A percentile compares a stretch with the other conserved stretches of the same genome.
Evolutionary conservation across 2,888 invertebrate genomes (phyloP).

Genomic region (Andrena bucephala): DNA sequence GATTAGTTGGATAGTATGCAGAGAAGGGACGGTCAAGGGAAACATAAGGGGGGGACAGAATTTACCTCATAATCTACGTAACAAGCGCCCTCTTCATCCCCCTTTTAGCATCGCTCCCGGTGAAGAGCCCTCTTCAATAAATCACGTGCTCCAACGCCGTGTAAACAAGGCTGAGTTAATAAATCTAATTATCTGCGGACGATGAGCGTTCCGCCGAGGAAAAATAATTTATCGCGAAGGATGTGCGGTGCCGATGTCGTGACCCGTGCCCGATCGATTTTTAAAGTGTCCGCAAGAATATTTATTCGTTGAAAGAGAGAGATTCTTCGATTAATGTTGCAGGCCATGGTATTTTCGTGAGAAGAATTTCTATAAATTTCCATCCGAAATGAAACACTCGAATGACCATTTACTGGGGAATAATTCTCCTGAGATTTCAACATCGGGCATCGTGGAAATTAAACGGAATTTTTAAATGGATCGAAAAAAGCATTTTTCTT

Average conservation of each 20-base stretch:
- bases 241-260: slow-evolving; percentile 53
- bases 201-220: slow-evolving; percentile 50
- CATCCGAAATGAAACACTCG: neutral
- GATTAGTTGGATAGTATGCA: slow-evolving; percentile 64
- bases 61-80: slow-evolving; percentile 77
- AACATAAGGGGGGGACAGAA: slow-evolving; percentile 62
- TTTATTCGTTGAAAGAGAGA: slow-evolving; percentile 44
- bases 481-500: slow-evolving; percentile 10
- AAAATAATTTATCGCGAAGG: slow-evolving; percentile 75
- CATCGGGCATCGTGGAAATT: slow-evolving; percentile 5
- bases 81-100: slow-evolving; percentile 70
- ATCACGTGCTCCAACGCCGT: slow-evolving; percentile 75
- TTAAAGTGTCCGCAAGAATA: slow-evolving; percentile 46
- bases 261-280: slow-evolving; percentile 37
- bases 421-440: neutral
- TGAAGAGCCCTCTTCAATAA: slow-evolving; percentile 76
- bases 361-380: slow-evolving; percentile 29
- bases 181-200: slow-evolving; percentile 79
- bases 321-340: slow-evolving; percentile 17
- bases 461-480: slow-evolving; percentile 13
- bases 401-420: neutral
- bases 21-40: slow-evolving; percentile 35
- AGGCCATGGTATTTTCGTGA: neutral
- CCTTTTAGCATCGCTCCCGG: slow-evolving; percentile 44
- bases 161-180: slow-evolving; percentile 80